Base-by-base conservation (phyloP, 2,888 invertebrate genomes). In the Asteroscopus sphinx region DNA sequence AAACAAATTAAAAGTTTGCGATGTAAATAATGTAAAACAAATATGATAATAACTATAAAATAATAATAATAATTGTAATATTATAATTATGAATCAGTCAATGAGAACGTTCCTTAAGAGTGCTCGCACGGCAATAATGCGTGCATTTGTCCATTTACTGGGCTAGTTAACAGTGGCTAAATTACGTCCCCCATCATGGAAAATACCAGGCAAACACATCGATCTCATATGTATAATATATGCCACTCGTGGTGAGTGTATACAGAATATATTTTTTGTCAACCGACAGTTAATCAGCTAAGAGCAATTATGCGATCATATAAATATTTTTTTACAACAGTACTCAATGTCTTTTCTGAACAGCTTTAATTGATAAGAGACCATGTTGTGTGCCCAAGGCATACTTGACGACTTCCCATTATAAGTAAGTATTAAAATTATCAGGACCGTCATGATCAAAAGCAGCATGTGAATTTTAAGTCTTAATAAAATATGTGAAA, bases 311-410 rank as follows among this genome's bases (percentile, higher is more conserved):
- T 5, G 6, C 11, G n/a, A 48, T 32, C 42, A 16, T 12, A 12
- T 16, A 7, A 48, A 40, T 17, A 1, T 41, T 46, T 56, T 36
- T 47, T 41, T 41, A 32, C 13, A 33, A 5, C 39, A 54, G 21
- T 25, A 35, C 26, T 49, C 30, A 12, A 7, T 40, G 40, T n/a
- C n/a, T n/a, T n/a, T n/a, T n/a, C n/a, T n/a, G 21, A 49, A 40
- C 8, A 37, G 16, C 30, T 36, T 26, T 4, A 12, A 13, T 3
- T 7, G 3, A 25, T 11, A 16, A 16, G 17, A 17, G 17, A 17
- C 11, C n/a, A 30, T 0, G 12, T 13, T 4, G 12, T 9, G 35
- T 16, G 35, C 4, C 9, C 3, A 16, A 15, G 16, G 16, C 36
- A 33, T 42, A n/a, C 12, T 30, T 40, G 13, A 30, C 7, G 8